A percentile compares a stretch with the other conserved stretches of the same genome.
Evolutionary conservation across 1,140 invertebrate species (phyloP).

Genomic region (Procambarus clarkii): DNA sequence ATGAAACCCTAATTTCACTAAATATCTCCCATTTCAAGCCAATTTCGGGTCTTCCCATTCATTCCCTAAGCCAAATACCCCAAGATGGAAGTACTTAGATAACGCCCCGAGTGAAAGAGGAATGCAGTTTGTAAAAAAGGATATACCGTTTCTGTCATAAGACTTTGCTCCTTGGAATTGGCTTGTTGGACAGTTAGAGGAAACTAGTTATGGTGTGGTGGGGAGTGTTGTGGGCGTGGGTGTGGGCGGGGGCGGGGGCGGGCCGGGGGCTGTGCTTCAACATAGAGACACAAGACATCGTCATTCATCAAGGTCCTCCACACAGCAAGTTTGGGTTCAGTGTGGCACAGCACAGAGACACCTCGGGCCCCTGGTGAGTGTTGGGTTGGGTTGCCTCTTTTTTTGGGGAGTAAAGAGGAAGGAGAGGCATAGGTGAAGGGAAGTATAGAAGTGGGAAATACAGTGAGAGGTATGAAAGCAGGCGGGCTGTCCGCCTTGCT

Average conservation of each 20-base stretch:
- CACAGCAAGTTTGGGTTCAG: constrained; percentile 78
- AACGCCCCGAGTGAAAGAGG: background rate
- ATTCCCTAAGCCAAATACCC: background rate
- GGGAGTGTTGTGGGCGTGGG: background rate
- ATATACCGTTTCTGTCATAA: too few species aligned
- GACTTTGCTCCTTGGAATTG: too few species aligned
- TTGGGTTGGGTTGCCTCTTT: background rate
- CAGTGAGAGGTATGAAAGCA: too few species aligned
- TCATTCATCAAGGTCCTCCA: constrained; percentile 75
- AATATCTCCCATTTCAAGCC: background rate
- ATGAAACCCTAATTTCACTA: background rate
- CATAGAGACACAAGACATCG: constrained; percentile 76
- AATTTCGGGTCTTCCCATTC: background rate
- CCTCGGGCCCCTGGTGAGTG: constrained; percentile 76
- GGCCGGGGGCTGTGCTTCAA: constrained; percentile 75
- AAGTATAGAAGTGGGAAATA: too few species aligned
- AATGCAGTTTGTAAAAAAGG: background rate
- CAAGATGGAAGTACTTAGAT: background rate
- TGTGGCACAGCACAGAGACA: constrained; percentile 77
- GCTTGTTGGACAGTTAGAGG: background rate
- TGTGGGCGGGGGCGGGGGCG: background rate
- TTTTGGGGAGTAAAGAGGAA: too few species aligned
- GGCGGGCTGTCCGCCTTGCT: too few species aligned
- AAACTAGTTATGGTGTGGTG: background rate
- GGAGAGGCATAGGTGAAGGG: too few species aligned